Conservation (phyloP, 2,797 vertebrate genomes). For the Chelon labrosus region DNA sequence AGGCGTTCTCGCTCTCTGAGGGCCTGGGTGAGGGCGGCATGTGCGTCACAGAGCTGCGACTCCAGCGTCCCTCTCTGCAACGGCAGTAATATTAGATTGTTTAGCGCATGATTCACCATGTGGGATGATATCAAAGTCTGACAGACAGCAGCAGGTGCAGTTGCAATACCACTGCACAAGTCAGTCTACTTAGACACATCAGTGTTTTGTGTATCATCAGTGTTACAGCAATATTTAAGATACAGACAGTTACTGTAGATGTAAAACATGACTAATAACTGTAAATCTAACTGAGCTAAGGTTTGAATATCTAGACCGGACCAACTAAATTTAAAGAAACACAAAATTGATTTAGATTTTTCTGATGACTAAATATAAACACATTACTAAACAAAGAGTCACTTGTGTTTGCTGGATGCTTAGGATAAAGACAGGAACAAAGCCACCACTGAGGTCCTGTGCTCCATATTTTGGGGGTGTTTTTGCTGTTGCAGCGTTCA, state of each 20-base stretch:
- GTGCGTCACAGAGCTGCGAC: slow-evolving; percentile 84
- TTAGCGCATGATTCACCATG: slow-evolving; percentile 32
- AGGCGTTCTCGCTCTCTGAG: slow-evolving; percentile 89
- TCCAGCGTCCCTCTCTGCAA: slow-evolving; percentile 79
- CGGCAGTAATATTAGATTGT: slow-evolving; percentile 27
- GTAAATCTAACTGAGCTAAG: not conserved
- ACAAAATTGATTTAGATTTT: not conserved
- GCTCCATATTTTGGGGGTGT: not conserved
- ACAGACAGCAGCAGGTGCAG: slow-evolving; percentile 41
- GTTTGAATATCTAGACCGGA: not conserved
- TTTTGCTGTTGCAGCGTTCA: not conserved
- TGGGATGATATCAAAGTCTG: slow-evolving; percentile 28
- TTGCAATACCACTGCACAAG: slow-evolving; percentile 29
- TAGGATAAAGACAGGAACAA: not conserved
- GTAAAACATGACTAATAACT: not conserved
- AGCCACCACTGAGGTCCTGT: not conserved
- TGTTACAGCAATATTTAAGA: slow-evolving; percentile 22
- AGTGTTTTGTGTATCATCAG: not conserved
- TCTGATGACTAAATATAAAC: not conserved
- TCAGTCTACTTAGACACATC: not conserved
- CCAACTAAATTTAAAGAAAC: too few relatives aligned
- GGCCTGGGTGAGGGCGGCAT: slow-evolving; percentile 86
- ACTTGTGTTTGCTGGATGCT: not conserved
- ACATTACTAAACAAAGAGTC: slow-evolving; percentile 4
- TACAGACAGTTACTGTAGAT: not conserved